Percentiles rank a stretch among this genome's conserved stretches.
Conservation (phyloP, 2,888 invertebrate species). For the Linyphia triangularis region DNA sequence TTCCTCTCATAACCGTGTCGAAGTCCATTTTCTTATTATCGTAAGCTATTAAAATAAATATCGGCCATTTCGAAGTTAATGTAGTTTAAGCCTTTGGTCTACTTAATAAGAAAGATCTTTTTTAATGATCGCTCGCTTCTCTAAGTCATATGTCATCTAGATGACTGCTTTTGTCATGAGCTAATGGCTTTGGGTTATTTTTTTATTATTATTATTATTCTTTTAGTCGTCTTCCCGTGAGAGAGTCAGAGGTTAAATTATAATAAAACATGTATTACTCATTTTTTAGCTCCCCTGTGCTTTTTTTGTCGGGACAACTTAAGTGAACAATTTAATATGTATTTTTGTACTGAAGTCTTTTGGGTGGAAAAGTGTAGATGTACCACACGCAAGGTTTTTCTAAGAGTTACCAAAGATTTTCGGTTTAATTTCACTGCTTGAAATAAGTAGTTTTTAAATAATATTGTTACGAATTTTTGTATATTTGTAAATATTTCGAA, state of each 20-base stretch:
- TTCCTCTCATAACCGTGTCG: not conserved
- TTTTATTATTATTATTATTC: not conserved
- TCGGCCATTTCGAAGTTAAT: not conserved
- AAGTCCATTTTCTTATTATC: not conserved
- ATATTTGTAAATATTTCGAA: no score
- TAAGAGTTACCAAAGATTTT: no score
- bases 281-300: not conserved
- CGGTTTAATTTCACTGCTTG: no score
- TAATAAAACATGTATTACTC: not conserved
- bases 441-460: no score
- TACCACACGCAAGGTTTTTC: no score
- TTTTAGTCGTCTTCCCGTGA: not conserved
- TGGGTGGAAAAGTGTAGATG: not conserved
- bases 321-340: not conserved
- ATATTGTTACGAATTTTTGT: no score
- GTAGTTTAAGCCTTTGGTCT: not conserved
- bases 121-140: not conserved
- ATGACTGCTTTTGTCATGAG: not conserved
- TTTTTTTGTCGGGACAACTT: not conserved
- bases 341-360: not conserved
- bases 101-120: not conserved
- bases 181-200: not conserved
- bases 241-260: not conserved
- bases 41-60: not conserved
- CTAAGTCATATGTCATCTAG: not conserved